Percentiles rank a stretch among this genome's conserved stretches.
Conservation (phyloP, 2,797 vertebrate genomes). For the Pelobates cultripes region DNA sequence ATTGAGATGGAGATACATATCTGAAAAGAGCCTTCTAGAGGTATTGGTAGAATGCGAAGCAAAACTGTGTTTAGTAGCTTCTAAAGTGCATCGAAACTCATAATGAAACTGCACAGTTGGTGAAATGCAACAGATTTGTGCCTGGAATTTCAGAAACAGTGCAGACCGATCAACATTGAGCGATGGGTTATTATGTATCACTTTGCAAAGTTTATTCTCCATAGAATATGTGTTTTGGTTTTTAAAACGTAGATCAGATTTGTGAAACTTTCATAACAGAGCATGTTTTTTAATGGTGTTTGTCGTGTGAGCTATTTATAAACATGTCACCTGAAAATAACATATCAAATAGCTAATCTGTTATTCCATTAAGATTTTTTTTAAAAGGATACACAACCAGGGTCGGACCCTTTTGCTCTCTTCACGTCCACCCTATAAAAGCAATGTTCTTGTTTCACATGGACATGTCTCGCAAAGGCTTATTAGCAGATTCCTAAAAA, state of each 20-base stretch:
- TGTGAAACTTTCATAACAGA: conserved; percentile 33
- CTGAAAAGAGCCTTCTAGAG: conserved; percentile 34
- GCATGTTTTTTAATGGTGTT: conserved; percentile 28
- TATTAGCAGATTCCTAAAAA: conserved; percentile 41
- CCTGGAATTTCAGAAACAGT: conserved; percentile 14
- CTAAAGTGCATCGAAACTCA: conserved; percentile 52
- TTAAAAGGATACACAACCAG: conserved; percentile 29
- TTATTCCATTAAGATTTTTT: conserved; percentile 6
- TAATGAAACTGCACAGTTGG: conserved; percentile 25
- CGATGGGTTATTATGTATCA: conserved; percentile 26
- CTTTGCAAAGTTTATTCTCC: conserved; percentile 29
- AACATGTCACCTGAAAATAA: conserved; percentile 28
- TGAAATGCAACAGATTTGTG: conserved; percentile 20
- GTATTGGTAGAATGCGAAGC: conserved; percentile 45
- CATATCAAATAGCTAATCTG: conserved; percentile 22
- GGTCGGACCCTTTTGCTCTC: conserved; percentile 20
- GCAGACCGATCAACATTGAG: conserved; percentile 14
- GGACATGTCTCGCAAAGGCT: conserved; percentile 34
- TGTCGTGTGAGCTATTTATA: conserved; percentile 39
- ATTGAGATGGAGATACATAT: conserved; percentile 27
- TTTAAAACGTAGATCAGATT: conserved; percentile 18
- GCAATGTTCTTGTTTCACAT: conserved; percentile 27
- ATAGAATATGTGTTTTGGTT: conserved; percentile 28
- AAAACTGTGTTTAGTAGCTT: conserved; percentile 43
- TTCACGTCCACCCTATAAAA: conserved; percentile 35